A percentile compares a stretch with the other conserved stretches of the same genome.
Evolutionary conservation across 2,888 invertebrate genomes (phyloP).

Genomic region (Cryptus viduatorius): DNA sequence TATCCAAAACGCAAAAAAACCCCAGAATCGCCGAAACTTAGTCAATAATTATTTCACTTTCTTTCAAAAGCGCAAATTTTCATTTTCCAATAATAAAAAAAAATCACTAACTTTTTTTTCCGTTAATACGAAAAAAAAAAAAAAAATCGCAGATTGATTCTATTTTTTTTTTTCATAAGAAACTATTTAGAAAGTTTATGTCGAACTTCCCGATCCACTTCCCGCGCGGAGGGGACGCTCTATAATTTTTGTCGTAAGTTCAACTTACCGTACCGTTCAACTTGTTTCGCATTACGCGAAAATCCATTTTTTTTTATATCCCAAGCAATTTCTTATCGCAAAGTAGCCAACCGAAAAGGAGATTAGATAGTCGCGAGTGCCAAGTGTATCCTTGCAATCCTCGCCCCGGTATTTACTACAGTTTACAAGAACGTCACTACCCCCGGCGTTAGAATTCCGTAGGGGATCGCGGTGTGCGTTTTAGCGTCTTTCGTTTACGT

Average conservation of each 20-base stretch:
- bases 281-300: no score
- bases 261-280: no score
- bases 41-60: not conserved
- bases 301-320: not conserved
- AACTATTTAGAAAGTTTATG: not conserved
- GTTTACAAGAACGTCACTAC: not conserved
- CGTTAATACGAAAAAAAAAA: not conserved
- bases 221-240: no score
- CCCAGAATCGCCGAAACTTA: not conserved
- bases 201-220: no score
- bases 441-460: not conserved
- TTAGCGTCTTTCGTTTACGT: not conserved
- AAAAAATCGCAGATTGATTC: not conserved
- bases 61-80: not conserved
- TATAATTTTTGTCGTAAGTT: no score
- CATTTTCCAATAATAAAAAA: not conserved
- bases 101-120: not conserved
- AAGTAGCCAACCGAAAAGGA: not conserved
- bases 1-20: not conserved
- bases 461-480: slow-evolving; percentile 1
- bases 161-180: not conserved
- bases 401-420: not conserved
- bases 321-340: not conserved
- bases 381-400: not conserved
- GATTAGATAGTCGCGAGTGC: not conserved